Base-by-base conservation (phyloP, 53 echinoderm and acorn worm genomes). In the Pentamera pediparva region DNA sequence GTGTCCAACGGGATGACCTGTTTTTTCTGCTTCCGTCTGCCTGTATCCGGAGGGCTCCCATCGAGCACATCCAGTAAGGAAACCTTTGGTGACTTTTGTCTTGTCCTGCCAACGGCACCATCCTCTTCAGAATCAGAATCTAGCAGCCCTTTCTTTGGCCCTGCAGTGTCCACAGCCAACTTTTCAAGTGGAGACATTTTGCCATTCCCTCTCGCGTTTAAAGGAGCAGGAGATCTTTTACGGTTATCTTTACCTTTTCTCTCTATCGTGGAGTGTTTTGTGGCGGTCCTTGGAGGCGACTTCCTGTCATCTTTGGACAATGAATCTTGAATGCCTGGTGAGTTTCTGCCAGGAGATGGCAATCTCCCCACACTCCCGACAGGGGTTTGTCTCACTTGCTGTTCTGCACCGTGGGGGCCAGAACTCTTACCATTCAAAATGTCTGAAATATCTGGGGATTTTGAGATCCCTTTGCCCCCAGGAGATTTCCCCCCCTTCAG, bases 21-120 rank as follows among this genome's bases (percentile, higher is more conserved):
- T 86, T 79, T 77, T 76, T 87, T 92, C 52, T 86, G 75, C 59
- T 85, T 82, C 47, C 73, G 84, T 4, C 30, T 45, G 45, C 27
- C 67, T 43, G 41, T 18, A 55, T 65, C 62, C 4, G 55, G 48
- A 5, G 79, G 59, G 19, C 75, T 47, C 78, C 83, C 90, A 61
- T 84, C 89, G 2, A 95, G 52, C 4, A 76, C 77, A 61, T 95
- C 95, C 3, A 95, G 69, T 39, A 95, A 40, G 1, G 95, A 82
- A 67, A 84, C 78, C 53, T 83, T 87, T 22, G 56, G 52, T 28
- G 67, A 20, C 11, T 6, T 4, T 54, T 28, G 54, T 41, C 29
- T 37, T 39, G 39, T 6, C 15, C 11, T 4, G 45, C 41, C 30
- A 40, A 27, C 67, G 30, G 40, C 39, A 9, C 45, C 65, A 26